Conservation (phyloP, 2,797 vertebrate genomes). For the Bradypodion pumilum region DNA sequence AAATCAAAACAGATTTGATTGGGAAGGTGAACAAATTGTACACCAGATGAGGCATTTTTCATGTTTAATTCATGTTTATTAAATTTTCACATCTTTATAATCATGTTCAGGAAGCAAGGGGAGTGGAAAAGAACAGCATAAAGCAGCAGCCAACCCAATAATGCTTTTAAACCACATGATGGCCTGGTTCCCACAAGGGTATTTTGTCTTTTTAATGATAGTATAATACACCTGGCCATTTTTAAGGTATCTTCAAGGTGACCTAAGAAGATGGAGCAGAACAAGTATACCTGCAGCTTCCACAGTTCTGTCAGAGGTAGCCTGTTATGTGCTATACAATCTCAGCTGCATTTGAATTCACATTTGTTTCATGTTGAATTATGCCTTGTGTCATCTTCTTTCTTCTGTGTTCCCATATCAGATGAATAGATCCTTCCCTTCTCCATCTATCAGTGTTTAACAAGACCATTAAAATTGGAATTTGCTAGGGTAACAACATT, state of each 20-base stretch:
- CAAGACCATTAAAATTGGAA: neutral
- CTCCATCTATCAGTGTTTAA: no score
- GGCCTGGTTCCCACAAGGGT: neutral
- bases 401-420: neutral
- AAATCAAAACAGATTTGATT: conserved; percentile 19
- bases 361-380: neutral
- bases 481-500: neutral
- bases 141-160: neutral
- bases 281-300: neutral
- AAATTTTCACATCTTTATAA: conserved; percentile 37
- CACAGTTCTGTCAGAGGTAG: neutral
- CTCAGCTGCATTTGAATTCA: neutral
- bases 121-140: neutral
- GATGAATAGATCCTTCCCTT: neutral
- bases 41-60: neutral
- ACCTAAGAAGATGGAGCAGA: neutral
- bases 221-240: neutral
- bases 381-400: neutral
- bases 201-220: neutral
- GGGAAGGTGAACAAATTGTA: neutral
- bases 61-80: neutral
- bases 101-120: conserved; percentile 10
- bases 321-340: no score
- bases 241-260: neutral
- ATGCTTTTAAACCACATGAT: neutral